A percentile compares a stretch with the other conserved stretches of the same genome.
These are phyloP conservation scores for Chirona hameri DNA, from an alignment of 2,888 invertebrate genomes.

Conservation along the genomic window DNA sequence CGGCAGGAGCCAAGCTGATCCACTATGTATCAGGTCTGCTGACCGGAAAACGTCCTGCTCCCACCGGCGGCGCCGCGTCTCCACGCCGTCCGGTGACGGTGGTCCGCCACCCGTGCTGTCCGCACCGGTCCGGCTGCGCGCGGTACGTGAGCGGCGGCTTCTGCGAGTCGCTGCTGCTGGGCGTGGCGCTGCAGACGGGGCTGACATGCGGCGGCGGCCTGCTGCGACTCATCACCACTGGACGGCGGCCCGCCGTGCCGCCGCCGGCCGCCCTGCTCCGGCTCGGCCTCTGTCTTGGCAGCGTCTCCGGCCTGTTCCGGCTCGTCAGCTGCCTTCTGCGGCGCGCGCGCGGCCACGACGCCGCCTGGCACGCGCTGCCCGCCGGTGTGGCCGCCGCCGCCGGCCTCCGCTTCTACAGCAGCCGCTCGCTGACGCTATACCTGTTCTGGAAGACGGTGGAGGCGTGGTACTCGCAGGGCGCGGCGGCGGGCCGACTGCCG, in stretches of 20 bases:
- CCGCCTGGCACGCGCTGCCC: constrained; percentile 60
- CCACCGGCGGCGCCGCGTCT: background rate
- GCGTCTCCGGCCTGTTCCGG: constrained; percentile 48
- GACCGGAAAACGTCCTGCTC: background rate
- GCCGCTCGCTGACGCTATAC: constrained; percentile 73
- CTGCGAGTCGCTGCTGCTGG: constrained; percentile 8
- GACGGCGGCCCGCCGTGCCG: background rate
- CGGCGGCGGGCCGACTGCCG: constrained; percentile 61
- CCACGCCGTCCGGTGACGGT: background rate
- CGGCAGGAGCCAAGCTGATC: background rate
- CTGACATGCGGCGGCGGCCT: background rate
- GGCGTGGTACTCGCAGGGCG: constrained; percentile 67
- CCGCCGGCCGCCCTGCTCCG: background rate
- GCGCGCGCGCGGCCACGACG: constrained; percentile 59
- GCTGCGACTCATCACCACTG: background rate
- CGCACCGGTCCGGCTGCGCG: background rate
- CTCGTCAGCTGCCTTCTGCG: constrained; percentile 63
- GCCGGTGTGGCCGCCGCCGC: constrained; percentile 67
- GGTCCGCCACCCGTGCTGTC: background rate
- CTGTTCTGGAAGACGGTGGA: constrained; percentile 78
- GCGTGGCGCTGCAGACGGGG: background rate
- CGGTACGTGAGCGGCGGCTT: background rate
- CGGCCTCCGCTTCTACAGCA: constrained; percentile 68
- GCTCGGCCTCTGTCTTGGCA: background rate
- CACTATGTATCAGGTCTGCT: background rate